Percentiles rank a stretch among this genome's conserved stretches.
Conservation (phyloP, 2,888 invertebrate species). For the Scaptomyza polygonia region DNA sequence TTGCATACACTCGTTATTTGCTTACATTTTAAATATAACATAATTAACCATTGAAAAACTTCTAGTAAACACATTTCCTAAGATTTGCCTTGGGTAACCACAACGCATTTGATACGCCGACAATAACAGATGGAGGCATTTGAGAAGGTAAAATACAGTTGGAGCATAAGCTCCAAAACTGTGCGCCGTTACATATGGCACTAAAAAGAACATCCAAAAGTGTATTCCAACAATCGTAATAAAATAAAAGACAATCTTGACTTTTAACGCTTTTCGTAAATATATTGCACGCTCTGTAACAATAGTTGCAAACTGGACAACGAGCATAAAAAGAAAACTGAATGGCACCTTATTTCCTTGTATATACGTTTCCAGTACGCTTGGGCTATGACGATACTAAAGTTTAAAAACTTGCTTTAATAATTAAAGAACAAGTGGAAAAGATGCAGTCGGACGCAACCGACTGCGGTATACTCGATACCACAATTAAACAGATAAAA, state of each 20-base stretch:
- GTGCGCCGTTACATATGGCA: slow-evolving; percentile 95
- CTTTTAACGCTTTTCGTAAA: slow-evolving; percentile 94
- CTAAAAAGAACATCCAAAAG: slow-evolving; percentile 97
- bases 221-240: slow-evolving; percentile 94
- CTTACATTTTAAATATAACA: slow-evolving; percentile 94
- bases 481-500: no score
- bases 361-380: slow-evolving; percentile 93
- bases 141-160: slow-evolving; percentile 98
- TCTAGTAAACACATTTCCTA: slow-evolving; percentile 98
- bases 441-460: no score
- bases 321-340: slow-evolving; percentile 96
- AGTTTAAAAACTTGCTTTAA: slow-evolving; percentile 85
- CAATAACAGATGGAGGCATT: slow-evolving; percentile 96
- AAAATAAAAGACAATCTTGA: slow-evolving; percentile 96
- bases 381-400: slow-evolving; percentile 87
- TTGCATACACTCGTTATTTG: slow-evolving; percentile 22
- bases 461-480: no score
- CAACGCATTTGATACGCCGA: slow-evolving; percentile 98
- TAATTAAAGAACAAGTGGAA: no score
- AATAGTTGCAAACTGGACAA: slow-evolving; percentile 96
- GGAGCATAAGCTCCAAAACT: slow-evolving; percentile 87
- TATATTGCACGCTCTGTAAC: slow-evolving; percentile 97
- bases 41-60: slow-evolving; percentile 96
- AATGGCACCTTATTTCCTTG: slow-evolving; percentile 97
- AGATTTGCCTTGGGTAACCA: slow-evolving; percentile 97